Percentiles rank a stretch among this genome's conserved stretches.
Conservation (phyloP, 2,113 vertebrate genomes). For the Oryzias melastigma region DNA sequence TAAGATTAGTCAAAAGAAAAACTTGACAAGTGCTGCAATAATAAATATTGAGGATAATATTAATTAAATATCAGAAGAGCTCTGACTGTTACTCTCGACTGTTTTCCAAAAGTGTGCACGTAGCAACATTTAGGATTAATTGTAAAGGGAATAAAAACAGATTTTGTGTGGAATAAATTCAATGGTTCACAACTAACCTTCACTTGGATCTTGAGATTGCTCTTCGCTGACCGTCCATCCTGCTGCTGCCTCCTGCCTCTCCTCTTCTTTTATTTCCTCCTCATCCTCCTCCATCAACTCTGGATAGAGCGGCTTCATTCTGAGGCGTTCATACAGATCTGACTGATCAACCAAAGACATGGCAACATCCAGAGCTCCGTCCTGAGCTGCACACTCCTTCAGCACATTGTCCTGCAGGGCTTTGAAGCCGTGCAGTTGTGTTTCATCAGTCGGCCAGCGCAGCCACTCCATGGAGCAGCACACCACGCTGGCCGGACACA, state of each 20-base stretch:
- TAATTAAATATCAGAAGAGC: no score
- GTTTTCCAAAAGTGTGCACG: no score
- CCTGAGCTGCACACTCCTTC: conserved; percentile 68
- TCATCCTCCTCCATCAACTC: conserved; percentile 77
- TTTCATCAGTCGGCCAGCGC: conserved; percentile 87
- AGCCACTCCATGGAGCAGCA: conserved; percentile 95
- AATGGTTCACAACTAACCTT: conserved; percentile 23
- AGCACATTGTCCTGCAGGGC: conserved; percentile 82
- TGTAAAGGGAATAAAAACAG: background rate
- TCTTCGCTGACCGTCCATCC: conserved; percentile 20
- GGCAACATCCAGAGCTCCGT: conserved; percentile 83
- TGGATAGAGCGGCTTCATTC: conserved; percentile 86
- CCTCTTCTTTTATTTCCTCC: conserved; percentile 35
- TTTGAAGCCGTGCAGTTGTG: conserved; percentile 60
- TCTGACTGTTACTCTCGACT: no score
- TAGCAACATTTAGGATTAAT: no score
- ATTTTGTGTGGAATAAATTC: background rate
- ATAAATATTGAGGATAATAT: no score
- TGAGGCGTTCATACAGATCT: conserved; percentile 83
- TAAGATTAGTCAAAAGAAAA: no score
- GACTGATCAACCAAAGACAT: conserved; percentile 88
- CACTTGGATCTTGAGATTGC: background rate
- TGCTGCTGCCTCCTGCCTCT: conserved; percentile 17
- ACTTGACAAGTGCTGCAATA: no score
- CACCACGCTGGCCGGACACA: conserved; percentile 88